Base-by-base conservation (phyloP, 2,797 vertebrate species). In the Gephyroberyx darwinii region DNA sequence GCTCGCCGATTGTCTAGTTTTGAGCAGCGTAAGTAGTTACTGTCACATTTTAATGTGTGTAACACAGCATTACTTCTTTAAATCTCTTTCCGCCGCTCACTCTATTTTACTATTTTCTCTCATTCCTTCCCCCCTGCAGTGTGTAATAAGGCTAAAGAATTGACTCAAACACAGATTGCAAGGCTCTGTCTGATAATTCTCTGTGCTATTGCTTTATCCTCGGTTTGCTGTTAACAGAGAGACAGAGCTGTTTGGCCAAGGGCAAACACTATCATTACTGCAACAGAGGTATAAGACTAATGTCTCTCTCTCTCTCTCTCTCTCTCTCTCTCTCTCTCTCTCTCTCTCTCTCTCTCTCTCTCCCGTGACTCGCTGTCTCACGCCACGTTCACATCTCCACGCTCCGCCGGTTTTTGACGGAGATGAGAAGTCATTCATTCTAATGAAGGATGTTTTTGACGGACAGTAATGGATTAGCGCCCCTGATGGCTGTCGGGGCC, bases 71-170 rank as follows among this genome's bases (percentile, higher is more conserved):
- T 88, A 90, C 86, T 86, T 83, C 82, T 89, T 89, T 81, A 86
- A 90, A 87, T 82, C 84, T 60, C 75, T 65, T 52, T 35, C 37
- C 39, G 26, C 26, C 26, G 26, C 48, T 63, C 26, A 5, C 14
- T 64, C 7, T 19, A 8, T 51, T 13, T 41, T 22, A 8, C 41
- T 17, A 54, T 59, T 31, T 59, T 13, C 41, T 13, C 37, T 0
- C 43, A 3, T 54, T 14, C 33, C 66, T 22, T 62, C 75, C 47
- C 74, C 80, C 88, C 82, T 43, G 67, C 75, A 85, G 88, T 82
- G 79, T 86, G 81, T 85, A 90, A 87, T 89, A 91, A 90, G 88
- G 81, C 86, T 86, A 88, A 90, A 86, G 77, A 89, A 90, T 82
- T 86, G 88, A 91, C 85, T 88, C 81, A 79, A 91, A 90, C 69